Percentiles rank a stretch among this genome's conserved stretches.
Evolutionary conservation across 2,113 vertebrate genomes (phyloP).

Genomic region (Sorex fumeus): DNA sequence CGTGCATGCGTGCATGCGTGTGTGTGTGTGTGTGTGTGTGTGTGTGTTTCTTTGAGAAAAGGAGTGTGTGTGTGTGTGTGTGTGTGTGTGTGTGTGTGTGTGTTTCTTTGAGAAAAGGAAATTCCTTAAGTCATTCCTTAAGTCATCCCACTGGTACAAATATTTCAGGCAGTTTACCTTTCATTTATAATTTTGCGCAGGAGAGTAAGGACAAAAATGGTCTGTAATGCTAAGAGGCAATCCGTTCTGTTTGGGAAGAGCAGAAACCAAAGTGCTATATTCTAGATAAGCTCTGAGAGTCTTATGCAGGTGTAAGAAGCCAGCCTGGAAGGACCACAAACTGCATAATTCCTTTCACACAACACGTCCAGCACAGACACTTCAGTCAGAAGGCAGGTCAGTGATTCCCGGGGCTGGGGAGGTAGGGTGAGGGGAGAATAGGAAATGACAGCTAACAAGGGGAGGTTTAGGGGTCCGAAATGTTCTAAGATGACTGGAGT

Average conservation of each 20-base stretch:
- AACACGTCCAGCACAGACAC: not conserved
- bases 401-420: not conserved
- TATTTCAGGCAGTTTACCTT: conserved; percentile 7
- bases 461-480: not conserved
- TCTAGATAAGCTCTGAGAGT: not conserved
- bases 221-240: conserved; percentile 9
- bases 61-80: not conserved
- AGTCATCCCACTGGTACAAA: not conserved
- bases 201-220: conserved; percentile 34
- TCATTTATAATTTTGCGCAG: not conserved
- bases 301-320: not conserved
- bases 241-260: conserved; percentile 31
- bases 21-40: too few species aligned
- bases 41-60: not conserved
- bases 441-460: not conserved
- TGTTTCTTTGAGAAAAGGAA: conserved; percentile 30
- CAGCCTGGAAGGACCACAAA: not conserved
- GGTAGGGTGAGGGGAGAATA: fast-evolving
- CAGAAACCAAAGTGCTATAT: not conserved
- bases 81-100: too few species aligned
- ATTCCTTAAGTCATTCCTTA: conserved; percentile 8
- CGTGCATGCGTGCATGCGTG: too few species aligned
- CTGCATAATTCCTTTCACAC: not conserved
- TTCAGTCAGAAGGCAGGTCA: not conserved
- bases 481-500: not conserved